A percentile compares a stretch with the other conserved stretches of the same genome.
These are phyloP conservation scores for Karalla daura DNA, from an alignment of 2,797 vertebrate genomes.

Conservation along the genomic window DNA sequence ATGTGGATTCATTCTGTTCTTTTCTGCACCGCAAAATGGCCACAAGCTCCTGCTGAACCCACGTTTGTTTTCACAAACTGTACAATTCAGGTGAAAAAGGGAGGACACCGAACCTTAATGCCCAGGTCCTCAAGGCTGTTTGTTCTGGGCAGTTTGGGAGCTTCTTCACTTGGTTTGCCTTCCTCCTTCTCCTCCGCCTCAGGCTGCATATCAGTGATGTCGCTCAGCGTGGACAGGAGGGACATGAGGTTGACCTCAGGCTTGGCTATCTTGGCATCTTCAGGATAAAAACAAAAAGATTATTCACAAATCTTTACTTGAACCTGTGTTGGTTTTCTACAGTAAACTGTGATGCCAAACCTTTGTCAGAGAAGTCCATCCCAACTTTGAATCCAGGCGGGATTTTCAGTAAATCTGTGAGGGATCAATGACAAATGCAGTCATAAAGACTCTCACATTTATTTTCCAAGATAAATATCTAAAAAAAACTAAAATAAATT, in stretches of 20 bases:
- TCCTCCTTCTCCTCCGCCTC: conserved; percentile 70
- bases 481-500: background rate
- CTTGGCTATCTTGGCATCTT: conserved; percentile 77
- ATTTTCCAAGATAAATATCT: background rate
- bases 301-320: background rate
- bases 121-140: conserved; percentile 92
- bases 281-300: background rate
- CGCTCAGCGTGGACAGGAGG: conserved; percentile 79
- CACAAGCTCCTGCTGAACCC: no score
- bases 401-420: conserved; percentile 85
- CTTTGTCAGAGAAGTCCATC: conserved; percentile 88
- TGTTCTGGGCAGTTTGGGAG: conserved; percentile 79
- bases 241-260: conserved; percentile 83
- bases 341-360: conserved; percentile 65
- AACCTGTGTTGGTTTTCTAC: background rate
- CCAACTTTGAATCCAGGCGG: conserved; percentile 90
- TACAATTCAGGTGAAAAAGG: no score
- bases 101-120: conserved; percentile 91
- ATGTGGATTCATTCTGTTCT: no score
- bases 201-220: conserved; percentile 65
- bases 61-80: no score
- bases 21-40: no score
- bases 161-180: conserved; percentile 42
- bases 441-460: background rate
- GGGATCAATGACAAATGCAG: background rate